Base-by-base conservation (phyloP, 2,888 invertebrate species). In the Lasioglossum zephyrum region DNA sequence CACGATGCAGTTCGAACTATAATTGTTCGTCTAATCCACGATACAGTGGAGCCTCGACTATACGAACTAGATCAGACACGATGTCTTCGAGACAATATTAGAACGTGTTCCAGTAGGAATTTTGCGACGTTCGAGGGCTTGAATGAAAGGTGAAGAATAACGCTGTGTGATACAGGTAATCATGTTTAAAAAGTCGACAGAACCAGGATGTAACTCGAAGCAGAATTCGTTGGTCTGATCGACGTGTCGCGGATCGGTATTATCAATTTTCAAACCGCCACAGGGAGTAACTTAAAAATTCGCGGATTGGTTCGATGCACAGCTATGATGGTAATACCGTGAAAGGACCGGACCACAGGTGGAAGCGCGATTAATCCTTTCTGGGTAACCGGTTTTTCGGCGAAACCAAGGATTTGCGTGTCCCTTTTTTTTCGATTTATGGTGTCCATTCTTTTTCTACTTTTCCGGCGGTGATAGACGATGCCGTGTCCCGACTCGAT, bases 281-380 rank as follows among this genome's bases (percentile, higher is more conserved):
- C 36, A 22, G 36, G 18, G 36, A 39, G 8, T 22, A 4, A 36
- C 36, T 53, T 49, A 18, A 47, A 49, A 31, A 69, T 69, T 39
- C 66, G 31, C 31, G 31, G 22, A 18, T 36, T 22, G 66, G 31
- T 39, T 69, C 36, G 66, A 22, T 39, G 36, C 22, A 9, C 36
- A 39, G 22, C 66, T 39, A 39, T 22, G 36, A 69, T 39, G 39
- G 66, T 69, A 39, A 69, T 69, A 36, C 66, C 22, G 6, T 22
- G 39, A 22, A n/a, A 47, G 57, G 47, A 70, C 22, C n/a, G 36
- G 72, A 53, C 69, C 69, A 83, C 84, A 83, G 77, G 73, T 77
- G 73, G 84, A 82, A 73, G 73, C 73, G 78, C 78, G 84, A 84
- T 84, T 84, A 84, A 84, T 84, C 70, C 84, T 69, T 84, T 77